phyloP scores from a whole-genome alignment of 2,797 vertebrate genomes.

The Rhyacichthys aspro region DNA sequence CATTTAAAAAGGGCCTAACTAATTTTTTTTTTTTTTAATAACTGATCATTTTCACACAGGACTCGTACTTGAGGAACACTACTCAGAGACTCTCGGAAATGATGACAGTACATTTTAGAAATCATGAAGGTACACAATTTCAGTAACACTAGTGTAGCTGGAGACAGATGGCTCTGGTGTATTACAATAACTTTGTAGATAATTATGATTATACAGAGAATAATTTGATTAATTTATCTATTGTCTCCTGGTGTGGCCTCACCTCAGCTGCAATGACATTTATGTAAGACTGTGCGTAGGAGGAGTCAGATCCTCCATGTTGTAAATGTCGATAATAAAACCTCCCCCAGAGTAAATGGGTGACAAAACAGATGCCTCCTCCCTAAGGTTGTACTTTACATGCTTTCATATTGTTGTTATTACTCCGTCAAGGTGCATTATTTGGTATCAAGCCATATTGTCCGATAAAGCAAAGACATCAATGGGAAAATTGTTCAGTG shows the following conservation, averaged over 20 bases:
- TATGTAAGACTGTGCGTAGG: background rate
- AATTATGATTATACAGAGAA: too few species aligned
- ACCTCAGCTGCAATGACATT: background rate
- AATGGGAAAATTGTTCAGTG: slow-evolving; percentile 23
- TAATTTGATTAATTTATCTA: background rate
- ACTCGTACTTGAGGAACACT: too few species aligned
- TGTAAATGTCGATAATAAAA: background rate
- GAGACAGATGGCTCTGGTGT: too few species aligned
- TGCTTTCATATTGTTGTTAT: too few species aligned
- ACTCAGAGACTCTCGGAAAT: too few species aligned
- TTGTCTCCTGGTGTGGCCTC: background rate
- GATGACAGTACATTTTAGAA: too few species aligned
- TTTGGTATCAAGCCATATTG: background rate
- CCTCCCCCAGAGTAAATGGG: background rate
- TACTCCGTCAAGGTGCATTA: background rate
- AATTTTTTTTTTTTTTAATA: too few species aligned
- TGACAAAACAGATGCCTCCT: background rate
- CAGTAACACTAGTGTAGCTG: too few species aligned
- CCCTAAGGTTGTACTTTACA: background rate
- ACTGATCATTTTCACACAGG: too few species aligned
- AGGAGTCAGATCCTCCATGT: background rate
- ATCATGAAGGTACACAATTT: too few species aligned
- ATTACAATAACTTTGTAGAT: too few species aligned
- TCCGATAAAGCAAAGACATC: slow-evolving; percentile 9
- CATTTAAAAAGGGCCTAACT: too few species aligned